A percentile compares a stretch with the other conserved stretches of the same genome.
These are phyloP conservation scores for Pachypsylla venusta DNA, from an alignment of 1,140 invertebrate species.

Conservation along the genomic window DNA sequence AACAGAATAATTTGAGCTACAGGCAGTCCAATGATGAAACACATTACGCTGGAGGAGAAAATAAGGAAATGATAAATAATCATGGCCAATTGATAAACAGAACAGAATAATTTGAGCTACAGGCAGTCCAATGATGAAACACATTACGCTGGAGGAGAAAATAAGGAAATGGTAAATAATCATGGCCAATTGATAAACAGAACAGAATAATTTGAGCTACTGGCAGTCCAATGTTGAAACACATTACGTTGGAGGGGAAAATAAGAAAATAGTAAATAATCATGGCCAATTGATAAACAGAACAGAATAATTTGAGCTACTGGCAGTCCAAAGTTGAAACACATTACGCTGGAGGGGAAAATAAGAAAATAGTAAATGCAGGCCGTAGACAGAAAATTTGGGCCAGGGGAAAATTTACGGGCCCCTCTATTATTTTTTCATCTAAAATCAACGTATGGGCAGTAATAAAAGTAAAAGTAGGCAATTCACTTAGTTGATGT, in stretches of 20 bases:
- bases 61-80: too few species aligned
- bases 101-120: conserved; percentile 87
- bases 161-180: too few species aligned
- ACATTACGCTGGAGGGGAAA: conserved; percentile 50
- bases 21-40: conserved; percentile 83
- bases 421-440: too few species aligned
- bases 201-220: conserved; percentile 87
- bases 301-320: too few species aligned
- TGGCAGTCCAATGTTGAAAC: conserved; percentile 83
- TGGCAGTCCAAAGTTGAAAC: conserved; percentile 86
- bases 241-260: conserved; percentile 62
- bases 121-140: conserved; percentile 83
- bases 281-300: too few species aligned
- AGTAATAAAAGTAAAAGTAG: too few species aligned
- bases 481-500: too few species aligned
- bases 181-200: conserved; percentile 81
- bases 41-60: conserved; percentile 50
- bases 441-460: too few species aligned
- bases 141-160: conserved; percentile 50
- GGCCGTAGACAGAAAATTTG: too few species aligned
- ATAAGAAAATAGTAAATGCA: too few species aligned
- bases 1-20: conserved; percentile 87
- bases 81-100: conserved; percentile 81
- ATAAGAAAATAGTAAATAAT: too few species aligned
- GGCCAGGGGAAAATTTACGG: too few species aligned